Evolutionary conservation across 1,140 invertebrate species (phyloP), one percentile per base, ranked within the genome.

Genomic region (Chironomus tepperi): DNA sequence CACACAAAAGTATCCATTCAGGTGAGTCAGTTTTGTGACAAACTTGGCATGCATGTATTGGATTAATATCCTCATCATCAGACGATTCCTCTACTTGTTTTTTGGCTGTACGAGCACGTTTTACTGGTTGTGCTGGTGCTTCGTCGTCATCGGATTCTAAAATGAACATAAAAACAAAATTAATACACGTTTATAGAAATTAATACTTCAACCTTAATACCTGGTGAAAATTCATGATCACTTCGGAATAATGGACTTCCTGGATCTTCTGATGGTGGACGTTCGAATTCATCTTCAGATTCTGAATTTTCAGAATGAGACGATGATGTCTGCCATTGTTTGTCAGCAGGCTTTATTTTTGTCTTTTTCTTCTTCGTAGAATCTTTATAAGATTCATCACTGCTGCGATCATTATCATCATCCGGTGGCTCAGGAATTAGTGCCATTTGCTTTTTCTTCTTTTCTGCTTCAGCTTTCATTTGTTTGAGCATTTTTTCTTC

Each of bases 1-100:
- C 97, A 82, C 97, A 98, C 1, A 98, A 83, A 74, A 98, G 83
- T 78, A 98, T 97, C 94, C 94, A 97, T 81, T 98, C 95, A 0
- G 96, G 96, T 84, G 97, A 94, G 81, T 97, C 93, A 10, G 87
- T 89, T 83, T 95, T 93, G 0, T 88, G 88, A 83, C 96, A 98
- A 78, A 93, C 93, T 77, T 90, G 87, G 84, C 96, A 98, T 7
- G 91, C 87, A 47, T 93, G 91, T 47, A 90, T 89, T 19, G 77
- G 74, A n/a, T 85, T 84, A 1, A 82, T 82, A 76, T 83, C 83
- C 76, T 83, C 83, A 0, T 84, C 81, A 8, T 83, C 80, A 12
- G 21, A 19, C 42, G 78, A 77, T 7, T 73, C 75, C 7, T 79
- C 80, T 81, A 85, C 85, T 80, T 87, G 85, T 34, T 87, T 88